Conservation (phyloP, 1,140 invertebrate species). For the Penaeus vannamei region DNA sequence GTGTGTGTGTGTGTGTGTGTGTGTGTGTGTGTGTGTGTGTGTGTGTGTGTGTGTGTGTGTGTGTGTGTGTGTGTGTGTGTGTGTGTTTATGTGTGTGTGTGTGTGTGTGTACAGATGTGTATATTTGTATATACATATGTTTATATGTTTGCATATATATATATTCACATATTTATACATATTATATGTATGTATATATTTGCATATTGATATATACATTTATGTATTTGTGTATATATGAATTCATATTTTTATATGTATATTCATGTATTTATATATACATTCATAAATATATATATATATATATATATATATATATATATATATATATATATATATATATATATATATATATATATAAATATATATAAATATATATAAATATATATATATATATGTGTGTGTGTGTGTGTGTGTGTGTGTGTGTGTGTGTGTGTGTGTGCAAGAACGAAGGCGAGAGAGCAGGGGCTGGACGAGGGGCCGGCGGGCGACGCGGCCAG, state of each 20-base stretch:
- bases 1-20: neutral
- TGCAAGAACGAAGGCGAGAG: neutral
- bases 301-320: neutral
- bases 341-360: neutral
- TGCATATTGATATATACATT: neutral
- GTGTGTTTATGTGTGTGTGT: neutral
- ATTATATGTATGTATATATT: neutral
- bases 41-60: neutral
- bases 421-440: neutral
- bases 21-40: neutral
- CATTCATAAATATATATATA: too few relatives aligned
- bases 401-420: neutral
- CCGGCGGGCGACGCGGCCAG: too few relatives aligned
- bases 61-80: neutral
- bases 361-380: conserved; percentile 6
- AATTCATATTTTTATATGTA: conserved; percentile 10
- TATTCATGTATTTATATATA: too few relatives aligned
- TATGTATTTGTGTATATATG: conserved; percentile 13
- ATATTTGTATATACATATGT: neutral
- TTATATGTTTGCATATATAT: neutral
- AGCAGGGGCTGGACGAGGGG: neutral
- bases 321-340: conserved; percentile 3
- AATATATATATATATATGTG: conserved; percentile 27
- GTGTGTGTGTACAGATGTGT: neutral
- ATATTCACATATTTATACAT: neutral